Conservation (phyloP, 2,888 invertebrate species). For the Microctonus brassicae region DNA sequence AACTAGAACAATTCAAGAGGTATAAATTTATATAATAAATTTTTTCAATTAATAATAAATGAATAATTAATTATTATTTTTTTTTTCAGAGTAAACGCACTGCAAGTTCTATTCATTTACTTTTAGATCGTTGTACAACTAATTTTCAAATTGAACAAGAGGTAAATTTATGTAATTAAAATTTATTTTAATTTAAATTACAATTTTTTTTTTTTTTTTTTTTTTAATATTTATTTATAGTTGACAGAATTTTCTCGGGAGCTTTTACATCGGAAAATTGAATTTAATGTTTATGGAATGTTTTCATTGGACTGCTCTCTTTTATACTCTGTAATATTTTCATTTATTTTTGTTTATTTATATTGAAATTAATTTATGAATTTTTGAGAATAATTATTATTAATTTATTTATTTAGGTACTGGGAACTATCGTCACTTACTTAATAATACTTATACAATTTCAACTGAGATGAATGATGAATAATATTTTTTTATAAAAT, state of each 20-base stretch:
- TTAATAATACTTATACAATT: constrained; percentile 8
- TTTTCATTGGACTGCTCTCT: constrained; percentile 12
- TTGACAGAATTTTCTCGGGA: constrained; percentile 3
- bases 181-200: background rate
- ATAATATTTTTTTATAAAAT: too few relatives aligned
- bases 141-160: constrained; percentile 16
- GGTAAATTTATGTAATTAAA: constrained; percentile 17
- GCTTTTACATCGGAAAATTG: background rate
- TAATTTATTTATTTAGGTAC: background rate
- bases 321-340: background rate
- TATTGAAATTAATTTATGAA: background rate
- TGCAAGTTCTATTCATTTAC: constrained; percentile 17
- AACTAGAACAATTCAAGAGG: constrained; percentile 23
- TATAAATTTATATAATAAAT: background rate
- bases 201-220: background rate
- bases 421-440: constrained; percentile 1
- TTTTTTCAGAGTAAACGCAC: constrained; percentile 28
- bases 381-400: background rate
- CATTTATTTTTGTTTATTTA: background rate
- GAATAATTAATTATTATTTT: background rate
- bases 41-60: background rate
- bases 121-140: constrained; percentile 27
- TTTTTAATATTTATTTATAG: background rate
- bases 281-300: constrained; percentile 9
- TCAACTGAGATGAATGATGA: background rate